Percentiles rank a stretch among this genome's conserved stretches.
Conservation (phyloP, 64 coral and sea anemone species). For the Astreopora myriophthalma region DNA sequence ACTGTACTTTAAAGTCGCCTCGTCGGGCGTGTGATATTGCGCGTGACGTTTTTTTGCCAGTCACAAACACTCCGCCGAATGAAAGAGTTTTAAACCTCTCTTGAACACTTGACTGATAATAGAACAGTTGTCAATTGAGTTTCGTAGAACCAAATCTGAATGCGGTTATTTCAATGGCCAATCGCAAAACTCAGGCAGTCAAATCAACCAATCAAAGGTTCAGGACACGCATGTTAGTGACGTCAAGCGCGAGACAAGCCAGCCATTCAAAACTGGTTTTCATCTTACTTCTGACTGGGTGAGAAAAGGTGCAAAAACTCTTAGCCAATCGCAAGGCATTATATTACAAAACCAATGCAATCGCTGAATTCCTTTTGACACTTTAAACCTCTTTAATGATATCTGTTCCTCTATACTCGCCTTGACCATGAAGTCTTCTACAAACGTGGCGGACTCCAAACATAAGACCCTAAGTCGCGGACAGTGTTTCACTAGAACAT, state of each 20-base stretch:
- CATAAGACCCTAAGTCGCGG: slow-evolving; percentile 62
- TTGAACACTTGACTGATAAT: no score
- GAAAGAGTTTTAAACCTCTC: no score
- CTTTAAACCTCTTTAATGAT: neutral
- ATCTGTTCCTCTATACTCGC: neutral
- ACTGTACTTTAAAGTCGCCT: neutral
- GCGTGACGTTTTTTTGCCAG: no score
- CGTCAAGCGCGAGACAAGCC: neutral
- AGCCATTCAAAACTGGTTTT: neutral
- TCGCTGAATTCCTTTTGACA: no score
- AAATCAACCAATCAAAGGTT: neutral
- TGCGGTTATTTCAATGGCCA: no score
- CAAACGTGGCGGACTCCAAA: slow-evolving; percentile 75
- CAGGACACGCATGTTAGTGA: neutral
- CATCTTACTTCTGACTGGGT: neutral
- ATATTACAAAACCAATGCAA: neutral
- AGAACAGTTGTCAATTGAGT: no score
- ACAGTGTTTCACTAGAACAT: slow-evolving; percentile 70
- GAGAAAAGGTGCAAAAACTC: neutral
- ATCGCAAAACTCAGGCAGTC: no score
- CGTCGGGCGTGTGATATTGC: no score
- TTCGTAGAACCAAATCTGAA: no score
- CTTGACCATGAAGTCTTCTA: slow-evolving; percentile 55
- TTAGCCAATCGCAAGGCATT: neutral
- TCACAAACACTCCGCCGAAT: no score